Percentiles rank a stretch among this genome's conserved stretches.
These are phyloP conservation scores for Whitmania pigra DNA, from an alignment of 1,140 invertebrate genomes.

Conservation along the genomic window DNA sequence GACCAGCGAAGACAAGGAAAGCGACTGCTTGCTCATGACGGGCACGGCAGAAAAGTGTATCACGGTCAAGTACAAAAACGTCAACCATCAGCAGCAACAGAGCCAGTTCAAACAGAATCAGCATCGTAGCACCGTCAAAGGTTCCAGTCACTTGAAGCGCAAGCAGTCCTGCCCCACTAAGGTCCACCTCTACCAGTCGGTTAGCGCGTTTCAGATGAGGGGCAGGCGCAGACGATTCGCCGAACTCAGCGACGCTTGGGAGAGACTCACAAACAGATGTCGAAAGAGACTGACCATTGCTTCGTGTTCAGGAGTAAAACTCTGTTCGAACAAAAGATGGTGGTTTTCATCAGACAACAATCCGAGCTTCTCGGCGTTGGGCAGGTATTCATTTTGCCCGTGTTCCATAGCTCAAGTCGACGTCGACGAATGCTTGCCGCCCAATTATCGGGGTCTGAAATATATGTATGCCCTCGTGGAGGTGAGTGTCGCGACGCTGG, in stretches of 20 bases:
- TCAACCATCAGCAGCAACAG: slow-evolving; percentile 28
- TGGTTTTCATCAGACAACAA: neutral
- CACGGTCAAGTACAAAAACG: slow-evolving; percentile 26
- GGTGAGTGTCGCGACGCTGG: neutral
- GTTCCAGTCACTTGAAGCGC: neutral
- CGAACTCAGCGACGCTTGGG: neutral
- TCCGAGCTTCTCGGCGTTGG: neutral
- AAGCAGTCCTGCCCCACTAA: neutral
- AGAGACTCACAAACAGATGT: neutral
- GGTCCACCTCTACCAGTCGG: neutral
- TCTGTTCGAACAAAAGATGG: neutral
- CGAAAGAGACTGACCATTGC: too few relatives aligned
- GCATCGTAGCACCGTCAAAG: neutral
- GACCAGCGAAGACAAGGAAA: slow-evolving; percentile 13
- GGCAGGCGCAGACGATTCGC: neutral
- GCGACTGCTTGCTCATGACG: neutral
- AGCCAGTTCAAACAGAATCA: slow-evolving; percentile 4
- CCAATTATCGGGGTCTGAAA: neutral
- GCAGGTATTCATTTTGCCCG: neutral
- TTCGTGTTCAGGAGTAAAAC: neutral
- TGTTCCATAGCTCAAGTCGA: neutral
- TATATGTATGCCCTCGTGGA: neutral
- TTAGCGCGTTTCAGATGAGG: neutral
- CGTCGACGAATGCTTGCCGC: neutral
- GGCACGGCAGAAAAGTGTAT: neutral